These are phyloP conservation scores for Karalla daura DNA, from an alignment of 2,797 vertebrate species.

Conservation along the genomic window DNA sequence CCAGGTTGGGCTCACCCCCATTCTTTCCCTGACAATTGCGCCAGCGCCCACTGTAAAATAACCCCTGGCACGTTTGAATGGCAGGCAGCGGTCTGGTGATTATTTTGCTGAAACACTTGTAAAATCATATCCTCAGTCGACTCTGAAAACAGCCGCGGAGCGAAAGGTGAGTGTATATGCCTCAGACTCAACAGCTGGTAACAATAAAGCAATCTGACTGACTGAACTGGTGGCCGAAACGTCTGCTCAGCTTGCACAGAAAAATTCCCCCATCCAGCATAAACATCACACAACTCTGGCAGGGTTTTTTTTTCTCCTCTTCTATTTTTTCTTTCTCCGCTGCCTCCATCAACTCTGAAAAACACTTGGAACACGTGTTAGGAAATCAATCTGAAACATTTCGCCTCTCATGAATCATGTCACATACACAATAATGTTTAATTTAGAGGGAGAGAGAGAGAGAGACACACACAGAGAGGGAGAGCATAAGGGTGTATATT, in stretches of 20 bases:
- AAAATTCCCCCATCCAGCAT: constrained; percentile 84
- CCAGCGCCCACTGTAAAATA: constrained; percentile 46
- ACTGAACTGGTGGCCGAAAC: constrained; percentile 83
- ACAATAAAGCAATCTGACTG: constrained; percentile 84
- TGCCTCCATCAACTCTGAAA: constrained; percentile 73
- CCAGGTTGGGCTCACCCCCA: constrained; percentile 27
- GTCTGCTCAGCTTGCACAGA: constrained; percentile 83
- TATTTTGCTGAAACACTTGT: constrained; percentile 73
- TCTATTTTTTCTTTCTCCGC: constrained; percentile 39
- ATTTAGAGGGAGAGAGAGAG: too few relatives aligned
- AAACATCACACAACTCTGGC: constrained; percentile 81
- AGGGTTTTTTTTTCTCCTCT: constrained; percentile 30
- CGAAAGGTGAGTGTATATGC: constrained; percentile 75
- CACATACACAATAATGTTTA: constrained; percentile 62
- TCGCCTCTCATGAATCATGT: constrained; percentile 66
- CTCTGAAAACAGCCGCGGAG: constrained; percentile 71
- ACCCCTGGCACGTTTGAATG: constrained; percentile 54
- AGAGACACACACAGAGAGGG: too few relatives aligned
- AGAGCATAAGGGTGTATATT: constrained; percentile 55
- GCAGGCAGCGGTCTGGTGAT: constrained; percentile 67
- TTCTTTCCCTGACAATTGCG: constrained; percentile 55
- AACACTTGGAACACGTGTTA: constrained; percentile 74
- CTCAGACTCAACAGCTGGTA: constrained; percentile 84
- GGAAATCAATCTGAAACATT: constrained; percentile 67
- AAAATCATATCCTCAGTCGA: constrained; percentile 69